A percentile compares a stretch with the other conserved stretches of the same genome.
These are phyloP conservation scores for Liodrosophila aerea DNA, from an alignment of 2,888 invertebrate species.

Conservation along the genomic window DNA sequence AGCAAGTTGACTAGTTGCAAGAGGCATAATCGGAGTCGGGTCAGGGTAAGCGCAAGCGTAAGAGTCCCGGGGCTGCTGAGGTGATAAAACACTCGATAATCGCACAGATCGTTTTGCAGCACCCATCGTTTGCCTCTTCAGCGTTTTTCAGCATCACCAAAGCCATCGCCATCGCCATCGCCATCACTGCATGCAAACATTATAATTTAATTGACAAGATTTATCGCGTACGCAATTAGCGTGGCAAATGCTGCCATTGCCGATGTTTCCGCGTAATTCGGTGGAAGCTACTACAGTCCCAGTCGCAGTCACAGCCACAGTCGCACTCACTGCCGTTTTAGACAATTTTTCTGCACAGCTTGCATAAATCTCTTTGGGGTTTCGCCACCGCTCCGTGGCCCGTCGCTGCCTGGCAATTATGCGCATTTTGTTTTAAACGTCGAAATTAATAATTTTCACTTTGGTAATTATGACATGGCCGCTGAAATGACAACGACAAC, in stretches of 20 bases:
- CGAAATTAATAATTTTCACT: conserved; percentile 79
- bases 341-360: conserved; percentile 74
- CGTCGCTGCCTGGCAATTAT: conserved; percentile 64
- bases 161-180: conserved; percentile 18
- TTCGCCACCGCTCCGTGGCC: conserved; percentile 9
- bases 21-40: conserved; percentile 6
- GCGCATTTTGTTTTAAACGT: conserved; percentile 78
- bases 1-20: conserved; percentile 8
- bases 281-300: conserved; percentile 53
- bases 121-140: conserved; percentile 66
- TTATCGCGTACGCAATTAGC: conserved; percentile 82
- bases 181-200: conserved; percentile 77
- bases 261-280: conserved; percentile 74
- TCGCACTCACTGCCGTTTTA: conserved; percentile 53
- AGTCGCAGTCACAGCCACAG: conserved; percentile 29
- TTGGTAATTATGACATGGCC: conserved; percentile 77
- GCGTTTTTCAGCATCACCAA: conserved; percentile 50
- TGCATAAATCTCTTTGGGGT: conserved; percentile 66
- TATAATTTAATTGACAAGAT: conserved; percentile 83
- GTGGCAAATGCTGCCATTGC: conserved; percentile 71
- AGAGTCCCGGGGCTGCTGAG: conserved; percentile 48
- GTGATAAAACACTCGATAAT: conserved; percentile 81
- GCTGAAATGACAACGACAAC: conserved; percentile 79
- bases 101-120: conserved; percentile 78
- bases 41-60: neutral